Evolutionary conservation across 1,140 invertebrate genomes (phyloP).

Genomic region (Procambarus clarkii): DNA sequence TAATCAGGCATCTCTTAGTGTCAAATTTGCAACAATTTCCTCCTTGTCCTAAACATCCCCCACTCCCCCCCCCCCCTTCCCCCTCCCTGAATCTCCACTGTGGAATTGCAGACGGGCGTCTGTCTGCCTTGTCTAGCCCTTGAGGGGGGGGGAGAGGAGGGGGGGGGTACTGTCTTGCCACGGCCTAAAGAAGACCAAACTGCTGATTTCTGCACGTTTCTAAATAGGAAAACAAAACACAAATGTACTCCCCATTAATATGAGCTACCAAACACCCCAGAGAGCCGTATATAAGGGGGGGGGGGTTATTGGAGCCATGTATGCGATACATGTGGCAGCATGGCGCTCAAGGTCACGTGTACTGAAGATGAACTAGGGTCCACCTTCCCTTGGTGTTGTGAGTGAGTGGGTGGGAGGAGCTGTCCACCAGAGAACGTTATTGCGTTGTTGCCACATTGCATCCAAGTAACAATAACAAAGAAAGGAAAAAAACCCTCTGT

Average conservation of each 20-base stretch:
- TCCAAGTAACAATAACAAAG: no score
- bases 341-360: neutral
- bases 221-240: no score
- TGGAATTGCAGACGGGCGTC: neutral
- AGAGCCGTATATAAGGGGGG: no score
- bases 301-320: neutral
- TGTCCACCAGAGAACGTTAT: no score
- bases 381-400: neutral
- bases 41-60: neutral
- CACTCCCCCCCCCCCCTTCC: neutral
- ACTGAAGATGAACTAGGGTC: neutral
- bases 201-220: no score
- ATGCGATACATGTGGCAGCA: neutral
- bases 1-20: conserved; percentile 8
- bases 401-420: no score
- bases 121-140: neutral
- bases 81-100: neutral
- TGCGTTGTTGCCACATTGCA: no score
- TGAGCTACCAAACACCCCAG: no score
- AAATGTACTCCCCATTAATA: no score
- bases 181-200: no score
- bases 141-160: neutral
- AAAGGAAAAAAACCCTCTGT: no score
- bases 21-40: conserved; percentile 45
- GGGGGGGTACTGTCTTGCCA: no score